Conservation (phyloP, 2,797 vertebrate species). For the Craterocephalus amniculus region DNA sequence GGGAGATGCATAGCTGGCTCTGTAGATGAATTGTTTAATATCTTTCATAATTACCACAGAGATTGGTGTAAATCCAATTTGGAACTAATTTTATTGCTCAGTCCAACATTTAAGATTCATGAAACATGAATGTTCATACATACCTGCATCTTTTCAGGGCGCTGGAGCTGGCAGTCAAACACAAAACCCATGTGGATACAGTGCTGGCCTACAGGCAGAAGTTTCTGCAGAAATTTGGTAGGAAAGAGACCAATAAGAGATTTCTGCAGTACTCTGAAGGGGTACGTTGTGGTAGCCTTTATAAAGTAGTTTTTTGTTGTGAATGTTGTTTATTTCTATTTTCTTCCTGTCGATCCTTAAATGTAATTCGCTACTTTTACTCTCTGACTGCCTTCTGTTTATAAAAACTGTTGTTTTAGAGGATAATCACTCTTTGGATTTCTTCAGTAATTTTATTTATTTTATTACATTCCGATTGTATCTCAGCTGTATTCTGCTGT, state of each 20-base stretch:
- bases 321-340: constrained; percentile 18
- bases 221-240: constrained; percentile 90
- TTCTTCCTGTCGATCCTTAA: constrained; percentile 19
- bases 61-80: not conserved
- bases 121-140: constrained; percentile 3
- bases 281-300: constrained; percentile 77
- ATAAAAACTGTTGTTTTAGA: not conserved
- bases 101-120: not conserved
- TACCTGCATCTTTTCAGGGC: constrained; percentile 83
- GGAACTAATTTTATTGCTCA: not conserved
- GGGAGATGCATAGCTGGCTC: not conserved
- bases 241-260: constrained; percentile 93
- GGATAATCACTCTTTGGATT: not conserved
- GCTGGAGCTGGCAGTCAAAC: constrained; percentile 94
- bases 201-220: constrained; percentile 93
- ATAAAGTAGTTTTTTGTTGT: not conserved
- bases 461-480: not conserved
- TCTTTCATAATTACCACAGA: not conserved
- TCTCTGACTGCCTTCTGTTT: not conserved
- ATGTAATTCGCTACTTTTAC: constrained; percentile 15
- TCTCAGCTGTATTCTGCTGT: not conserved
- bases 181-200: constrained; percentile 98
- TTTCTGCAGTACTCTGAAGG: constrained; percentile 94
- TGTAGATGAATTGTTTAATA: not conserved
- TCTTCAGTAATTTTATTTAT: not conserved